These are phyloP conservation scores for Drosophila subobscura DNA, from an alignment of 1,140 invertebrate species.

Conservation along the genomic window DNA sequence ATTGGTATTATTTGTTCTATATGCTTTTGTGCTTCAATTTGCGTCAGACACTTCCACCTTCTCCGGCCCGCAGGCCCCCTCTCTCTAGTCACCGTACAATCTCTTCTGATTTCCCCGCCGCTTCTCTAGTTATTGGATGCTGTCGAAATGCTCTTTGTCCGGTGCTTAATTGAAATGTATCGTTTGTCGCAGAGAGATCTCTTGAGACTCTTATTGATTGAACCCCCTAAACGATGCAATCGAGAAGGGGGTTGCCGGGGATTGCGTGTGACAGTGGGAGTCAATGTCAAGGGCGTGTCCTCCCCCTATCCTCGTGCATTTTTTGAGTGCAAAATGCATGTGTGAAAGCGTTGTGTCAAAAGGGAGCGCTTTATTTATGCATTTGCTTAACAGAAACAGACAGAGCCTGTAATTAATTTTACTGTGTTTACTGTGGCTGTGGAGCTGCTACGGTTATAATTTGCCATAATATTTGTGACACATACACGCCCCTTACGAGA, in stretches of 20 bases:
- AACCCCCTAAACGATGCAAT: constrained; percentile 9
- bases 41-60: constrained; percentile 42
- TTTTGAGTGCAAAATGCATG: constrained; percentile 13
- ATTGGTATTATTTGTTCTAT: constrained; percentile 29
- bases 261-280: constrained; percentile 3
- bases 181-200: constrained; percentile 49
- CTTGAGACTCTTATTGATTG: constrained; percentile 42
- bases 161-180: constrained; percentile 70
- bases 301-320: not conserved
- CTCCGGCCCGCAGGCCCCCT: not conserved
- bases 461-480: constrained; percentile 5
- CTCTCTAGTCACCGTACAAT: not conserved
- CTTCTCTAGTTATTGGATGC: constrained; percentile 52
- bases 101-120: constrained; percentile 10
- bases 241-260: not conserved
- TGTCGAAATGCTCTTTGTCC: constrained; percentile 51
- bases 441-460: not conserved
- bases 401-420: not conserved
- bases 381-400: not conserved
- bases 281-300: constrained; percentile 54
- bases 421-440: constrained; percentile 6
- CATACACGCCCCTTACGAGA: not conserved
- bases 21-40: constrained; percentile 43
- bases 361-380: not conserved
- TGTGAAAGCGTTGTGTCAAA: too few relatives aligned